Conservation (phyloP, 2,113 vertebrate genomes). For the Bos javanicus region DNA sequence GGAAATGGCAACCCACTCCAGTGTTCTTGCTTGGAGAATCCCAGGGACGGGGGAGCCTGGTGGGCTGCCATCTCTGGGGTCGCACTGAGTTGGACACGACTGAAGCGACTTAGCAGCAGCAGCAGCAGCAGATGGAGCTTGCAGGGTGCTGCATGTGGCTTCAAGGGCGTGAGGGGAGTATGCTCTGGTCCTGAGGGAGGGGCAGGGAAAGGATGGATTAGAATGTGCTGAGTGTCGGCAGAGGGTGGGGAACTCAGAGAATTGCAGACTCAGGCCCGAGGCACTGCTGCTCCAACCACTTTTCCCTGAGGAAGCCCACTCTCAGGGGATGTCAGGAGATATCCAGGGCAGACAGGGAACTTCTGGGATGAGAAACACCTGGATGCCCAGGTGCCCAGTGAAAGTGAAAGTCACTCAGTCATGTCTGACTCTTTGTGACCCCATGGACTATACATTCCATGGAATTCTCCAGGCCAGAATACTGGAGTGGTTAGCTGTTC, state of each 20-base stretch:
- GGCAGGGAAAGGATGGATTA: neutral
- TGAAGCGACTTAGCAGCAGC: too few relatives aligned
- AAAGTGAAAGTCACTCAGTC: neutral
- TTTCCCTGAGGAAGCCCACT: neutral
- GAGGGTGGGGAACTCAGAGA: neutral
- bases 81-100: too few relatives aligned
- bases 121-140: too few relatives aligned
- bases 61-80: too few relatives aligned
- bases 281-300: neutral
- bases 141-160: neutral
- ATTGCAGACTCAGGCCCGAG: neutral
- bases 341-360: neutral
- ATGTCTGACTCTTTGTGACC: neutral
- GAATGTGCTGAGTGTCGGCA: neutral
- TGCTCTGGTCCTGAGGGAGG: neutral
- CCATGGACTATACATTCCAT: neutral
- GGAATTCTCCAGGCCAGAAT: neutral
- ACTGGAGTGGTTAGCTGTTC: neutral
- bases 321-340: neutral
- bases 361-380: neutral
- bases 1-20: too few relatives aligned
- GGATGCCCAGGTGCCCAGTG: neutral
- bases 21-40: too few relatives aligned
- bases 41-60: too few relatives aligned
- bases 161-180: neutral